Conservation (phyloP, 2,797 vertebrate genomes). For the Paratrypauchen microcephalus region DNA sequence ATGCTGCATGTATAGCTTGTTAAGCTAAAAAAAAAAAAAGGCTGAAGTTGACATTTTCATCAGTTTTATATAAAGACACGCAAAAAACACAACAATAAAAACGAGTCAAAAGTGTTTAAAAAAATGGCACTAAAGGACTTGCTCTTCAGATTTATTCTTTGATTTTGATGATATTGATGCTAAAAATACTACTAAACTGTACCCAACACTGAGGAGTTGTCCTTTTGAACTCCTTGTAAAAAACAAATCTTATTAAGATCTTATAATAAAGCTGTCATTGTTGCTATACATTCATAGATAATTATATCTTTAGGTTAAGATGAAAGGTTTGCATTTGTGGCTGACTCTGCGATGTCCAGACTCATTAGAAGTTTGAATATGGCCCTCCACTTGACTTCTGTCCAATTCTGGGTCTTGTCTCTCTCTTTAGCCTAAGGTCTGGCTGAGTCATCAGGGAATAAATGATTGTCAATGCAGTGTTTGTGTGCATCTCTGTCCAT, state of each 20-base stretch:
- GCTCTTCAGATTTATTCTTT: not conserved
- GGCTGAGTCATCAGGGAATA: slow-evolving; percentile 33
- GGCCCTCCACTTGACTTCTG: slow-evolving; percentile 18
- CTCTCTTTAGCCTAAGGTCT: slow-evolving; percentile 31
- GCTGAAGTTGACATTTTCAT: too few relatives aligned
- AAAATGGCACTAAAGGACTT: not conserved
- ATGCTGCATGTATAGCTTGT: too few relatives aligned
- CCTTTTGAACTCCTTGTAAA: not conserved
- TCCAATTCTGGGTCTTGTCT: slow-evolving; percentile 17
- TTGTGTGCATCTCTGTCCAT: slow-evolving; percentile 52
- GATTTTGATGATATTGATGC: not conserved
- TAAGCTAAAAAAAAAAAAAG: too few relatives aligned
- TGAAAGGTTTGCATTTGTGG: slow-evolving; percentile 4
- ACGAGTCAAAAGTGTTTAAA: too few relatives aligned
- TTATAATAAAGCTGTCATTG: not conserved
- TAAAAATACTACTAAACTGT: slow-evolving; percentile 1
- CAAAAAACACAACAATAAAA: too few relatives aligned
- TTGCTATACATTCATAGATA: not conserved
- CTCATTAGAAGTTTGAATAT: not conserved
- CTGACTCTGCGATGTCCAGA: slow-evolving; percentile 11
- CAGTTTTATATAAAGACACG: too few relatives aligned
- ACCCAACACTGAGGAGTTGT: not conserved
- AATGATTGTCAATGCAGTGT: slow-evolving; percentile 37
- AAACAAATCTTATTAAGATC: not conserved
- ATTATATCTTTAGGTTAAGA: slow-evolving; percentile 3